Percentiles rank a stretch among this genome's conserved stretches.
Conservation (phyloP, 2,888 invertebrate genomes). For the Aradus depressus region DNA sequence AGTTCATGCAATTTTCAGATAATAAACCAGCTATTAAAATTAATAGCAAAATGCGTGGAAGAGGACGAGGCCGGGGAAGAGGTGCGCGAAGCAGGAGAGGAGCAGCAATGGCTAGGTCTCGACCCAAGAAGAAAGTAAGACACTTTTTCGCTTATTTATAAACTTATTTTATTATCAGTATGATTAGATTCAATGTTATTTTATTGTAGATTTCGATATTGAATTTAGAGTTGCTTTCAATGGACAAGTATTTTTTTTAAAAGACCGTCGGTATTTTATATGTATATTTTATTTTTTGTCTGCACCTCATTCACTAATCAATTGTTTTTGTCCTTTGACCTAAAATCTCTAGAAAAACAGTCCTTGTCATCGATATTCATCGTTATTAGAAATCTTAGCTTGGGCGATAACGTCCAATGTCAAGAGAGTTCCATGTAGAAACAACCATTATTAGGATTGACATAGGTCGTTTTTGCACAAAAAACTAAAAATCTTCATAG, state of each 20-base stretch:
- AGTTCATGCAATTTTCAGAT: too few relatives aligned
- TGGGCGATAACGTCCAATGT: too few relatives aligned
- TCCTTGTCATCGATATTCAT: too few relatives aligned
- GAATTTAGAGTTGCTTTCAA: too few relatives aligned
- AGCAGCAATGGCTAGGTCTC: conserved; percentile 51
- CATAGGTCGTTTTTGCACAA: too few relatives aligned
- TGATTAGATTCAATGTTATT: too few relatives aligned
- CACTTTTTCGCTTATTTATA: conserved; percentile 34
- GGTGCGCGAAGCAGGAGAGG: conserved; percentile 65
- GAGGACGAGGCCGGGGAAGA: conserved; percentile 37
- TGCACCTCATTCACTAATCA: background rate
- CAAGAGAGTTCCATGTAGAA: too few relatives aligned
- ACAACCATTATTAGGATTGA: too few relatives aligned
- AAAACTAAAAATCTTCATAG: background rate
- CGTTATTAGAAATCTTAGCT: too few relatives aligned
- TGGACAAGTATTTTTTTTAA: background rate
- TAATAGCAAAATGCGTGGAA: conserved; percentile 25
- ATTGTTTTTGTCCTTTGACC: background rate
- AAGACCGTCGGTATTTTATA: background rate
- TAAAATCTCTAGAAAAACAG: background rate
- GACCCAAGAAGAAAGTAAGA: conserved; percentile 54
- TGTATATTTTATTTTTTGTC: background rate
- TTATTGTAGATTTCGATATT: too few relatives aligned
- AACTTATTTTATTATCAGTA: conserved; percentile 1
- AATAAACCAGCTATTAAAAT: too few relatives aligned